Evolutionary conservation across 1,140 invertebrate genomes (phyloP).

Genomic region (Diploscapter pachys): DNA sequence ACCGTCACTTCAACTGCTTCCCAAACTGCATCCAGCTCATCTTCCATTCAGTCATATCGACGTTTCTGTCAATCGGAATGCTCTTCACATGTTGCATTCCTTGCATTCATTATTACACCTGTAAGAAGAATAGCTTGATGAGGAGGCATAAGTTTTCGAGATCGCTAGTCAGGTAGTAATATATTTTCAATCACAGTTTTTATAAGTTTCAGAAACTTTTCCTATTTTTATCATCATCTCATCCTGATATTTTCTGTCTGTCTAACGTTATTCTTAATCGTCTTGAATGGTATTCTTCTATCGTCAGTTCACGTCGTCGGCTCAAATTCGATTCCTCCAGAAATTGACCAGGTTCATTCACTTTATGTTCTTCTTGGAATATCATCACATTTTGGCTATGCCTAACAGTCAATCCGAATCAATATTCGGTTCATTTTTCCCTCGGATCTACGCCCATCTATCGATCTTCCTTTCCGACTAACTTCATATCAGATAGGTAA

Average conservation of each 20-base stretch:
- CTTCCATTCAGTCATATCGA: slow-evolving; percentile 25
- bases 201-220: slow-evolving; percentile 36
- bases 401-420: too few species aligned
- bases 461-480: background rate
- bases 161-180: slow-evolving; percentile 38
- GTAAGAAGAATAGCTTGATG: slow-evolving; percentile 43
- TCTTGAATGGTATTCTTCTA: slow-evolving; percentile 44
- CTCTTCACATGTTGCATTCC: slow-evolving; percentile 35
- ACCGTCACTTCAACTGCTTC: background rate
- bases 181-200: background rate
- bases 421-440: slow-evolving; percentile 31
- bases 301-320: slow-evolving; percentile 50
- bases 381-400: too few species aligned
- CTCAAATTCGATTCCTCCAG: slow-evolving; percentile 47
- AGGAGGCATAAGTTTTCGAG: slow-evolving; percentile 50
- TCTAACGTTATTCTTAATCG: slow-evolving; percentile 34
- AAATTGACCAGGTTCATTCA: slow-evolving; percentile 37
- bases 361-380: too few species aligned
- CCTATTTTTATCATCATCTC: slow-evolving; percentile 46
- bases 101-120: slow-evolving; percentile 47
- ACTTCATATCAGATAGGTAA: too few species aligned
- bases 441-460: background rate
- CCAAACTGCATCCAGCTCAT: slow-evolving; percentile 37
- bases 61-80: too few species aligned
- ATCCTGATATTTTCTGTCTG: slow-evolving; percentile 46